Evolutionary conservation across 1,140 invertebrate genomes (phyloP), one percentile per base, ranked within the genome.

Genomic region (Bradynema listronoti): DNA sequence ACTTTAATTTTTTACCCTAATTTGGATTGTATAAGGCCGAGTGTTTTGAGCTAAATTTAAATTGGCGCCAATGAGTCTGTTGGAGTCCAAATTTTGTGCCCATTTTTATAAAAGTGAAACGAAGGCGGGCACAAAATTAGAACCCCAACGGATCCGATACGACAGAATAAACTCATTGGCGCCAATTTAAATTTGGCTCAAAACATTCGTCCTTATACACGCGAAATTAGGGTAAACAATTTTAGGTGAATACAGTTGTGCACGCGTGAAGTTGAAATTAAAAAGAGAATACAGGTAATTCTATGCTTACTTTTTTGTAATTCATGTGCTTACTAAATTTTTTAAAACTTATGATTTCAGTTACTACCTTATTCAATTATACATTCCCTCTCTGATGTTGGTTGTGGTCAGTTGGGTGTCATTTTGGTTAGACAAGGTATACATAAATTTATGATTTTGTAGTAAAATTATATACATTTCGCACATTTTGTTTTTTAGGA

Each of bases 341-440:
- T 32, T n/a, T 11, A 30, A 14, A 27, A 29, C 19, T 32, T 61
- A 34, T 57, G 27, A 24, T 72, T 76, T 92, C 86, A 90, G 88
- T 82, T 95, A 94, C 85, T 94, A 95, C 83, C 84, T 95, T 67
- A 94, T 94, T 79, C 91, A 94, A 66, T 61, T 77, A 6, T 78
- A 78, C 51, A 71, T 79, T 65, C 75, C 78, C 7, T 82, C 75
- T 61, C 60, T 66, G 16, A 68, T 75, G 79, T 64, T 79, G 66
- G 47, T 94, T 77, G 92, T 94, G 78, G 91, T 94, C 57, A 91
- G 89, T 36, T 93, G 91, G 91, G 91, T 94, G 54, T 91, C 88
- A 55, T 94, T 95, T 83, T 95, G 91, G 91, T 82, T 94, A 71
- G 91, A 95, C 83, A 76, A 78, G 42, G 61, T 64, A 47, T 9